These are phyloP conservation scores for Atherinosoma microstoma DNA, from an alignment of 2,797 vertebrate species.

Conservation along the genomic window DNA sequence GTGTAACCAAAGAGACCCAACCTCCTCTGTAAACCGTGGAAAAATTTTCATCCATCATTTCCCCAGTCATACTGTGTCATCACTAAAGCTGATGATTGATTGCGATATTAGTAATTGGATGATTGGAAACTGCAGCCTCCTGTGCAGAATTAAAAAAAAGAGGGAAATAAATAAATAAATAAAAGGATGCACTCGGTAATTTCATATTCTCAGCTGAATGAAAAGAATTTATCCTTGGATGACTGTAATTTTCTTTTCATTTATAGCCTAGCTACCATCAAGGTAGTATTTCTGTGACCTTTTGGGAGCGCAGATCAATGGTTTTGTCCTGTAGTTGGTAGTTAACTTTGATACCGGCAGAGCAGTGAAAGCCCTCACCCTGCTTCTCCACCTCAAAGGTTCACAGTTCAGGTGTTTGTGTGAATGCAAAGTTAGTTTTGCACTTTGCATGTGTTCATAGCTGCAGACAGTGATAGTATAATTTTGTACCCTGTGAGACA, in stretches of 20 bases:
- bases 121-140: slow-evolving; percentile 54
- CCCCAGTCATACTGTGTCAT: slow-evolving; percentile 61
- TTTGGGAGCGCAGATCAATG: slow-evolving; percentile 50
- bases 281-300: slow-evolving; percentile 48
- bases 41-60: slow-evolving; percentile 70
- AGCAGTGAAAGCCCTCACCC: slow-evolving; percentile 25
- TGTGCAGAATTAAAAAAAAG: slow-evolving; percentile 24
- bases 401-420: slow-evolving; percentile 45
- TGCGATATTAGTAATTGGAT: slow-evolving; percentile 66
- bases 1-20: slow-evolving; percentile 34
- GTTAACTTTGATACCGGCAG: slow-evolving; percentile 36
- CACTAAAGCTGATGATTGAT: slow-evolving; percentile 75
- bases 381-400: slow-evolving; percentile 32
- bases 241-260: slow-evolving; percentile 68
- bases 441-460: slow-evolving; percentile 61
- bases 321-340: slow-evolving; percentile 34
- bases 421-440: slow-evolving; percentile 49
- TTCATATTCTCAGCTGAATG: slow-evolving; percentile 52
- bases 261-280: slow-evolving; percentile 51
- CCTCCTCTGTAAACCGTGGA: slow-evolving; percentile 52
- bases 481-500: slow-evolving; percentile 71
- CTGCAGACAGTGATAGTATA: slow-evolving; percentile 75
- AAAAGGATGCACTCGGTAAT: slow-evolving; percentile 40
- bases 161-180: slow-evolving; percentile 7
- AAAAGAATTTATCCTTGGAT: slow-evolving; percentile 58